Percentiles rank a stretch among this genome's conserved stretches.
phyloP scores from a whole-genome alignment of 2,113 vertebrate species.

The Ictalurus punctatus region DNA sequence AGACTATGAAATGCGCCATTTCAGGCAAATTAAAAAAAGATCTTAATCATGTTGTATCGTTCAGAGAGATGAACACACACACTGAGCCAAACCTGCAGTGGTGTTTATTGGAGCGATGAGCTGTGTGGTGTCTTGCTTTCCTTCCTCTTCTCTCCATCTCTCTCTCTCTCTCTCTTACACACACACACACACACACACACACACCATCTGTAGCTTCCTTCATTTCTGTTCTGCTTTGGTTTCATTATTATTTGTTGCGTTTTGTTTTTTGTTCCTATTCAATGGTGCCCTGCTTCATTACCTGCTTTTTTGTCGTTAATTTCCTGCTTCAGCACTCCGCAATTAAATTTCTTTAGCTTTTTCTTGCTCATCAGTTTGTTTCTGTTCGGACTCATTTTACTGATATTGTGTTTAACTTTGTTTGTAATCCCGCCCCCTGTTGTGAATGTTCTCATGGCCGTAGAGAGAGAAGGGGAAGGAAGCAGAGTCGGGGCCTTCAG shows the following conservation, averaged over 20 bases:
- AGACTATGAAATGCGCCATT: too few relatives aligned
- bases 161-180: slow-evolving; percentile 26
- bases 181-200: slow-evolving; percentile 27
- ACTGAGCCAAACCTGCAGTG: background rate
- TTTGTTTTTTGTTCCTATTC: background rate
- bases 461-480: slow-evolving; percentile 81
- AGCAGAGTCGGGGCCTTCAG: slow-evolving; percentile 59
- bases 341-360: background rate
- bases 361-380: background rate
- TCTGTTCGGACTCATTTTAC: slow-evolving; percentile 20
- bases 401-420: slow-evolving; percentile 25
- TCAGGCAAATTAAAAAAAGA: too few relatives aligned
- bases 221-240: background rate
- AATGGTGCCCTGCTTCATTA: background rate
- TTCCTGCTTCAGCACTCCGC: background rate
- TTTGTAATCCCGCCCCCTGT: slow-evolving; percentile 23
- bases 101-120: background rate
- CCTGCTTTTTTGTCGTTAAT: background rate
- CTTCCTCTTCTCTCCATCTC: slow-evolving; percentile 66
- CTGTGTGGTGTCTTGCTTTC: slow-evolving; percentile 57
- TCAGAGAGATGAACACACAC: background rate
- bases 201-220: background rate
- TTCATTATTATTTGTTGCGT: background rate
- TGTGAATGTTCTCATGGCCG: slow-evolving; percentile 48
- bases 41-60: background rate